Percentiles rank a stretch among this genome's conserved stretches.
phyloP scores from a whole-genome alignment of 2,888 invertebrate species.

The Pedicia rivosa region DNA sequence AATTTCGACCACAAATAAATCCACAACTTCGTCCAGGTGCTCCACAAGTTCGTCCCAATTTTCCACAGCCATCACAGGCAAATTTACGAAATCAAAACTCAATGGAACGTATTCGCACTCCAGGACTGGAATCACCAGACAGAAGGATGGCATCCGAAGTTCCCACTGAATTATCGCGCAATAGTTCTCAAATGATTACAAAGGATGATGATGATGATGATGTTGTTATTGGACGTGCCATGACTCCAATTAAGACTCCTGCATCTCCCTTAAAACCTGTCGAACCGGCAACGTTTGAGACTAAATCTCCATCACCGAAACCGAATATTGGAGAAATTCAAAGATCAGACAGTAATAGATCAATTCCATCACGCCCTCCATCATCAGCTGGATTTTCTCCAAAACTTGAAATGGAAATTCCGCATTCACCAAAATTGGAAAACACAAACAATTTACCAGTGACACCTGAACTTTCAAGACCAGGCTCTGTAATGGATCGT shows the following conservation, averaged over 20 bases:
- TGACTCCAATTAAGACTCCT: constrained; percentile 18
- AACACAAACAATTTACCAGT: not conserved
- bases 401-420: not conserved
- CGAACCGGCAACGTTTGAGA: no score
- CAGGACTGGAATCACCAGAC: constrained; percentile 6
- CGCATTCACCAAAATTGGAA: no score
- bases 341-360: constrained; percentile 8
- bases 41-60: not conserved
- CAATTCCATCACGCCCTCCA: constrained; percentile 12
- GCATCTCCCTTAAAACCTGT: not conserved
- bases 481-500: not conserved
- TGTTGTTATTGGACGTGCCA: constrained; percentile 27
- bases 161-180: not conserved
- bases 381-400: constrained; percentile 7
- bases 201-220: constrained; percentile 27
- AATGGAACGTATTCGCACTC: constrained; percentile 2
- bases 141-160: constrained; percentile 6
- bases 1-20: not conserved
- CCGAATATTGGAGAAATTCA: not conserved
- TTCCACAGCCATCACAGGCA: constrained; percentile 11
- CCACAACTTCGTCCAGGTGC: not conserved
- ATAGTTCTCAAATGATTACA: not conserved
- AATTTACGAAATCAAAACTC: constrained; percentile 4
- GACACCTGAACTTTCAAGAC: not conserved
- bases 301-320: not conserved